A percentile compares a stretch with the other conserved stretches of the same genome.
Conservation (phyloP, 2,888 invertebrate genomes). For the Drosophila barbarae region DNA sequence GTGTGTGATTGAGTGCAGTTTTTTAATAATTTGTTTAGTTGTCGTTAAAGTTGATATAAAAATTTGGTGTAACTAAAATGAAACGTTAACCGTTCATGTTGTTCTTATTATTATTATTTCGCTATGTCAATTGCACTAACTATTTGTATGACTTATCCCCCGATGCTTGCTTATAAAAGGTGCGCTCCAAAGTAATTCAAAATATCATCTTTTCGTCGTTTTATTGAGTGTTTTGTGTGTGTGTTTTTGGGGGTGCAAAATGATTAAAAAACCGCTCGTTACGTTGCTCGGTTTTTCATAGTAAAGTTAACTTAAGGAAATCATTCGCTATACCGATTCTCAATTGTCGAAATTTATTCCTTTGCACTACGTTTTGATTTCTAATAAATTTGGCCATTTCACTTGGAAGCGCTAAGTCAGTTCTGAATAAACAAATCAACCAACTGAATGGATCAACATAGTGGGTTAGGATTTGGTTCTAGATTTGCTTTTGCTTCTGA, state of each 20-base stretch:
- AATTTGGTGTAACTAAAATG: constrained; percentile 61
- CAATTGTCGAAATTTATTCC: constrained; percentile 36
- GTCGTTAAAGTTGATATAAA: constrained; percentile 45
- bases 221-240: constrained; percentile 18
- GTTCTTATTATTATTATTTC: constrained; percentile 23
- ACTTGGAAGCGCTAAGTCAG: constrained; percentile 79
- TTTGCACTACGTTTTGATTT: constrained; percentile 37
- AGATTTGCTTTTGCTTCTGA: constrained; percentile 5
- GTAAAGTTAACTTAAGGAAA: constrained; percentile 39
- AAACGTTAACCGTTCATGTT: constrained; percentile 48
- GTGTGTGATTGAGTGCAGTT: constrained; percentile 33
- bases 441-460: constrained; percentile 33
- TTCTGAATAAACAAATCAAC: constrained; percentile 53
- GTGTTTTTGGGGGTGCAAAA: constrained; percentile 24
- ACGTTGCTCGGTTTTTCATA: constrained; percentile 24
- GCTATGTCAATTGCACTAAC: constrained; percentile 44
- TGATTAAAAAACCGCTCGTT: constrained; percentile 28
- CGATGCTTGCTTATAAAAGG: constrained; percentile 56
- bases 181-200: constrained; percentile 63
- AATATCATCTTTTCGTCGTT: constrained; percentile 23
- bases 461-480: constrained; percentile 11
- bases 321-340: constrained; percentile 37
- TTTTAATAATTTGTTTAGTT: constrained; percentile 43
- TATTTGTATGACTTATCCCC: constrained; percentile 46
- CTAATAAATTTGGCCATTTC: constrained; percentile 79